Base-by-base conservation (phyloP, 2,888 invertebrate genomes). In the Cheilosia soror region DNA sequence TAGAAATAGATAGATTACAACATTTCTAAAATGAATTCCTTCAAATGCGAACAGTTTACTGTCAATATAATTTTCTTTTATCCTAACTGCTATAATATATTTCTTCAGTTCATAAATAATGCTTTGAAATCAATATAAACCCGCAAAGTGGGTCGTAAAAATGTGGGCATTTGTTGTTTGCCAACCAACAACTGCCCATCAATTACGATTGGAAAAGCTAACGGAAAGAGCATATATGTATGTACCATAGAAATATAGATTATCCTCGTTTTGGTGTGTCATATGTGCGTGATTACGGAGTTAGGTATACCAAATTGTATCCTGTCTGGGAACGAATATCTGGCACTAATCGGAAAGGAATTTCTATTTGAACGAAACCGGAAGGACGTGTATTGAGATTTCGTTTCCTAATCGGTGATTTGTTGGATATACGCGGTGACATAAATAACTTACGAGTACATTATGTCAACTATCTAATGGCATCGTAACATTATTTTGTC, bases 111-210 rank as follows among this genome's bases (percentile, higher is more conserved):
- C 15, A 11, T 13, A 63, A 47, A 15, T 57, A 25, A 27, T 33
- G 57, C 1, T 25, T 20, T 69, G 6, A 31, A 47, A 9, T n/a
- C n/a, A 44, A 25, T 25, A 31, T 31, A 31, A 0, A 44, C 25
- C 9, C 11, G n/a, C 7, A 15, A 27, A 51, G 37, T n/a, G 5
- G 37, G 15, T 60, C 71, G 37, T 53, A 72, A 37, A 37, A 58
- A 65, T 51, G 25, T 20, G 15, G 25, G 15, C 57, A 49, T 58
- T 51, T 62, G 25, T 42, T 60, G 31, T 44, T 42, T 51, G 51
- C 25, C 42, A 72, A 62, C 72, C 51, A 42, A 20, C 20, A 72
- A 57, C 40, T 42, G 51, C 25, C 51, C 53, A 62, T 62, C 72
- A 72, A 72, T 72, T 53, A 62, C 72, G 31, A 62, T 42, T 31